Base-by-base conservation (phyloP, 2,888 invertebrate genomes). In the Tetranychus truncatus region DNA sequence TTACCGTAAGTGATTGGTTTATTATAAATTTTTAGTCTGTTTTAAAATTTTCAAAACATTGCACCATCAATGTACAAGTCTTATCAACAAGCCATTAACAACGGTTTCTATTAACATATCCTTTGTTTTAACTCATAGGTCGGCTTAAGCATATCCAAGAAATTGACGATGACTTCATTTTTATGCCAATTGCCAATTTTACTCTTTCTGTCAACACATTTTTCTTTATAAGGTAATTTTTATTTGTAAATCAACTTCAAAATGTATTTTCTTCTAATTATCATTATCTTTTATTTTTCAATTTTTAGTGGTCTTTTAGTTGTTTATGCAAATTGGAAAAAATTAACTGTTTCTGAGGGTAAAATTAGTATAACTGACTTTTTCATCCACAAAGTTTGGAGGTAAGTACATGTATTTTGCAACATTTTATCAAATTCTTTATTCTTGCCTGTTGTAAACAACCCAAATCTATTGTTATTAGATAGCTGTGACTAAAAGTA, bases 131-230 rank as follows among this genome's bases (percentile, higher is more conserved):
- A 34, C 6, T 11, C 6, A 73, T 20, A 73, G 73, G 73, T n/a
- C 69, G 67, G 6, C 45, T 69, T 8, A 44, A 44, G 24, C 74
- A 74, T 24, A 45, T 74, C 34, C 66, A 69, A 45, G 44, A 74
- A 4, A 24, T 74, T 18, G 74, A 74, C 21, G 74, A 74, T 46
- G 69, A 44, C n/a, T 45, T 74, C 4, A 20, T 21, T 15, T 74
- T 69, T 21, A 74, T 74, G 74, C 74, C 74, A 6, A 82, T 84
- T 8, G 80, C 82, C 3, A 83, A 82, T 55, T 83, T 82, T 15
- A 81, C 82, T 18, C 80, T 83, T 72, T 81, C 83, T 15, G 84
- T 84, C 0, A 83, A 83, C 75, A 82, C 83, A 0, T 84, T 84
- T 80, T 84, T 83, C 78, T 82, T 83, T 21, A 78, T 83, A 44